These are phyloP conservation scores for Zeuzera pyrina DNA, from an alignment of 2,888 invertebrate genomes.

Conservation along the genomic window DNA sequence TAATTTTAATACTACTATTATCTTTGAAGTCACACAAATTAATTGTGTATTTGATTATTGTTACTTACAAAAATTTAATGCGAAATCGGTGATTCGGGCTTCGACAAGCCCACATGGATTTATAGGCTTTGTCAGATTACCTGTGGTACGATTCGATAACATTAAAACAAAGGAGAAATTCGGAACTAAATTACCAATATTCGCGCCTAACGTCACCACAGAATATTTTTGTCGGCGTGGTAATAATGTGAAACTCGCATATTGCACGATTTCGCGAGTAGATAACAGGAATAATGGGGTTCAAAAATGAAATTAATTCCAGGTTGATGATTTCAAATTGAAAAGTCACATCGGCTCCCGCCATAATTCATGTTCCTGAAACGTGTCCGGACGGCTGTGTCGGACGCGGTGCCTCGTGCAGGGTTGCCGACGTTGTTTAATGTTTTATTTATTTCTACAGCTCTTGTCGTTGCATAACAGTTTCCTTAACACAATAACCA, in stretches of 20 bases:
- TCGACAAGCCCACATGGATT: no score
- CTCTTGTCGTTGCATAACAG: no score
- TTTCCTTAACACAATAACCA: no score
- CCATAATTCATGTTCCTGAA: constrained; percentile 73
- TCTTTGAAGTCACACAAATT: no score
- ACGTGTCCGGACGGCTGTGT: constrained; percentile 69
- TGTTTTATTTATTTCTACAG: no score
- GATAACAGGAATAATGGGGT: constrained; percentile 73
- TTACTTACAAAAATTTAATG: no score
- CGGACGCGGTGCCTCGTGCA: constrained; percentile 39
- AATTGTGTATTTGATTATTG: no score
- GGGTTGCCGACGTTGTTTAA: constrained; percentile 46
- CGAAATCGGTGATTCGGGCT: no score
- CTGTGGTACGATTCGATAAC: constrained; percentile 19
- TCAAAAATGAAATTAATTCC: constrained; percentile 74
- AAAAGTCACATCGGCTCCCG: constrained; percentile 73
- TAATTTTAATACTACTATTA: no score
- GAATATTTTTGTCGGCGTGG: constrained; percentile 61
- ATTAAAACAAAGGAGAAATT: constrained; percentile 33
- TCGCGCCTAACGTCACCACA: constrained; percentile 32
- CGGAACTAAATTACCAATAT: constrained; percentile 45
- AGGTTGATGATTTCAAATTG: constrained; percentile 75
- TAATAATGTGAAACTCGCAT: constrained; percentile 67
- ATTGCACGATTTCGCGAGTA: constrained; percentile 64
- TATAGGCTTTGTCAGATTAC: not conserved